Evolutionary conservation across 35 echinoderm and acorn worm genomes (phyloP), one percentile per base, ranked within the genome.

Genomic region (Chiridota heheva): DNA sequence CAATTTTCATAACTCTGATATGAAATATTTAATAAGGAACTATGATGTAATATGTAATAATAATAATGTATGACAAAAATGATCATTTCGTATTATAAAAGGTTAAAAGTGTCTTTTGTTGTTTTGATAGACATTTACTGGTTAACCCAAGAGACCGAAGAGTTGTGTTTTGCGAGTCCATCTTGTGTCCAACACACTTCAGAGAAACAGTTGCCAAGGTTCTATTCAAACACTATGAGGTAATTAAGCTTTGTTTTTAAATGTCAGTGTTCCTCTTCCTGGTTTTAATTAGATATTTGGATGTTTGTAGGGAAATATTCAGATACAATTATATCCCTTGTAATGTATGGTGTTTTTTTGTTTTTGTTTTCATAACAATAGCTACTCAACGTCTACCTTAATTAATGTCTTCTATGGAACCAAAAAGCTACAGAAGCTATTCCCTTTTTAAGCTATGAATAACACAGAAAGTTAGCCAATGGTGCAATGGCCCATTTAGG

Each of bases 141-240:
- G 93, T 97, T 15, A 97, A 97, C 63, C 89, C 93, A 53, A 64
- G 85, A 45, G 93, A 97, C 57, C 77, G 93, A 46, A 49, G 93
- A 73, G 88, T 97, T 22, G 89, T 97, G 0, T 87, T 91, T 26
- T 91, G 88, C 84, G 93, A 97, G 44, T 97, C 93, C 7, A 57
- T 97, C 22, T 78, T 97, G 13, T 97, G 93, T 73, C 93, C 93
- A 28, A 79, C 93, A 32, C 85, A 87, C 44, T 97, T 97, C 67
- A 82, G 93, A 42, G 80, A 88, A 43, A 97, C 89, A 15, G 70
- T 97, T 22, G 93, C 93, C 25, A 91, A 88, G 55, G 93, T 97
- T 33, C 71, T 97, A 13, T 97, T 97, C 79, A 97, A 88, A 67
- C 84, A 91, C 42, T 97, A 97, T 91, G 93, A 97, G 93, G 93